Evolutionary conservation across 92 coral and sea anemone species (phyloP), one percentile per base, ranked within the genome.

Genomic region (Parazoanthus atlanticus): DNA sequence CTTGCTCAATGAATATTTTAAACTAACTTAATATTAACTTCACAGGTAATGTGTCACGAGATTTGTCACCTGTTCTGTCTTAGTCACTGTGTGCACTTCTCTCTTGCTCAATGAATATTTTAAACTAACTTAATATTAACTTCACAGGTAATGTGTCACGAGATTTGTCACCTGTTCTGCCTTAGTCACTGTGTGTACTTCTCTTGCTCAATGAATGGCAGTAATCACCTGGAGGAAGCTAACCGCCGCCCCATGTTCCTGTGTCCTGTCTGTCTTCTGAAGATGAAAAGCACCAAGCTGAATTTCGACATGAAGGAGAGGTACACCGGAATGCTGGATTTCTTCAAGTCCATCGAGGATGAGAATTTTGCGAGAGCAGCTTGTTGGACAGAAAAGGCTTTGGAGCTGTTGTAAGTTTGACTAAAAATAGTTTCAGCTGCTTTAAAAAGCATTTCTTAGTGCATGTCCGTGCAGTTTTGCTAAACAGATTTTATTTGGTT

Each of bases 141-240:
- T 52, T 12, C 19, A 15, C 25, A 91, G 93, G 93, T 91, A 36
- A 91, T 91, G 93, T 82, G 89, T 40, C 93, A 91, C 40, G 93
- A 91, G 86, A 88, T 91, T 46, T 81, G 91, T 25, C 93, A 91
- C 72, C 32, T 91, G 31, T 88, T 91, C 76, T 88, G 89, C 38
- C 75, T 91, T 40, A 46, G 81, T 29, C 93, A 88, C 74, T 91
- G 93, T 10, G 61, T 91, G 31, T 91, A 84, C 49, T 91, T 88
- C 76, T 84, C 93, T 0, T 91, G 93, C 64, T 82, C 82, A 3
- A 84, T 91, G 93, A 91, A 91, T 73, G 93, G 93, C 40, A 91
- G 93, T 49, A 91, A 91, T 72, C 85, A 88, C 29, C 86, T 91
- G 1, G 89, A 88, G 26, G 93, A 91, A 32, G 40, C 93, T 12